phyloP scores from a whole-genome alignment of 2,888 invertebrate species.

The Lingula anatina region DNA sequence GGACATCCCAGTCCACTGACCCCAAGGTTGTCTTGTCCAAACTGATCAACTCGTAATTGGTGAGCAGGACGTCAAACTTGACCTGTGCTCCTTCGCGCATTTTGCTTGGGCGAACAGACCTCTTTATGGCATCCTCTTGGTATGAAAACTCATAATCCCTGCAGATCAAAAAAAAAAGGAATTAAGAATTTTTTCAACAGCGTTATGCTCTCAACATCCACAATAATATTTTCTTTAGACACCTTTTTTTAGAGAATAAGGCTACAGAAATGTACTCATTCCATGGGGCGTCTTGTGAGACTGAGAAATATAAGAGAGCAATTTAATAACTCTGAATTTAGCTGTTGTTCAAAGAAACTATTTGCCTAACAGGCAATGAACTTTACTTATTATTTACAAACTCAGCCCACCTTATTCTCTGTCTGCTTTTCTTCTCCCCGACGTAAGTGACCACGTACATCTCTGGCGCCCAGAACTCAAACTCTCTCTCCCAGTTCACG shows the following conservation, averaged over 20 bases:
- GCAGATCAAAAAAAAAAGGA: conserved; percentile 10
- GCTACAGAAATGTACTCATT: too few relatives aligned
- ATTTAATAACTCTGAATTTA: too few relatives aligned
- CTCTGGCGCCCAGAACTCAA: conserved; percentile 99
- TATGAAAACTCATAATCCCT: conserved; percentile 65
- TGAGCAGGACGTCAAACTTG: conserved; percentile 96
- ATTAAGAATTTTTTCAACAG: neutral
- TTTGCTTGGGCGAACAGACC: conserved; percentile 77
- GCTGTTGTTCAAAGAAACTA: too few relatives aligned
- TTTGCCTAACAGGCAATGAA: too few relatives aligned
- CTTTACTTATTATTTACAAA: neutral
- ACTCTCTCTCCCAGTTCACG: conserved; percentile 99
- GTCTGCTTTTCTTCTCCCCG: conserved; percentile 78
- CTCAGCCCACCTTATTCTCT: conserved; percentile 60
- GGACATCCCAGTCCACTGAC: conserved; percentile 96
- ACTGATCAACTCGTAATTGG: conserved; percentile 95
- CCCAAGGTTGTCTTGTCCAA: conserved; percentile 95
- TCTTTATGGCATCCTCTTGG: conserved; percentile 86
- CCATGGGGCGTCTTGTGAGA: too few relatives aligned
- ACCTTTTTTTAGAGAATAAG: too few relatives aligned
- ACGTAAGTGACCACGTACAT: conserved; percentile 88
- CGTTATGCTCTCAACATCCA: neutral
- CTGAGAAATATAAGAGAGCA: too few relatives aligned
- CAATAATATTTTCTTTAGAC: too few relatives aligned
- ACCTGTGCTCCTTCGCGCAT: conserved; percentile 62